Base-by-base conservation (phyloP, 2,797 vertebrate species). In the Carapus acus region DNA sequence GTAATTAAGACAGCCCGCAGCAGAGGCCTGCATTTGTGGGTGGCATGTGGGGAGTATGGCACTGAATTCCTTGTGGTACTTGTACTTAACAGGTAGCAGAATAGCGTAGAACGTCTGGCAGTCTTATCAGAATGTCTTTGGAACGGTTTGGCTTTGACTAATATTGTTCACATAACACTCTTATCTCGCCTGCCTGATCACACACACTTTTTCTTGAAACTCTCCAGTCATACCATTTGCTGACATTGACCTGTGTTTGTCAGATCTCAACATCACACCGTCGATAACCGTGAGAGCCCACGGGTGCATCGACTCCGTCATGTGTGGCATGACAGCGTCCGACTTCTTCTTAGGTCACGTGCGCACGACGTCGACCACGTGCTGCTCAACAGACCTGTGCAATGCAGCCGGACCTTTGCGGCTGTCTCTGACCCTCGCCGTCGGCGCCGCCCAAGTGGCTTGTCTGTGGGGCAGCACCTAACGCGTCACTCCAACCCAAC, bases 311-410 rank as follows among this genome's bases (percentile, higher is more conserved):
- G 55, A 74, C 36, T 4, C 8, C 0, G n/a, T 60, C 46, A 11
- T 69, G 41, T 86, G 84, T 49, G 59, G 17, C 14, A 3, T 0
- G 2, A 79, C 64, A 0, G 1, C 56, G 53, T 69, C 44, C 0
- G 73, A 73, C 1, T 6, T 0, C 16, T 0, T 81, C 7, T 11
- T 79, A 2, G 44, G 53, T 0, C 56, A 48, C 0, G 37, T 1
- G 0, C 74, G 49, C 60, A 80, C 43, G 27, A 54, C 19, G 49
- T 17, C 2, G 1, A 65, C 67, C 40, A 0, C 2, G 1, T 87
- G 84, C 40, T 87, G 83, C 22, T 21, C 3, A 17, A 59, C 61
- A 8, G 1, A 63, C 18, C 22, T 71, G 11, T 85, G 82, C n/a
- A 86, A 86, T 1, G 55, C 62, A 17, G 84, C 73, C 52, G 3